Percentiles rank a stretch among this genome's conserved stretches.
phyloP scores from a whole-genome alignment of 2,113 vertebrate species.

The Sylvilagus bachmani region DNA sequence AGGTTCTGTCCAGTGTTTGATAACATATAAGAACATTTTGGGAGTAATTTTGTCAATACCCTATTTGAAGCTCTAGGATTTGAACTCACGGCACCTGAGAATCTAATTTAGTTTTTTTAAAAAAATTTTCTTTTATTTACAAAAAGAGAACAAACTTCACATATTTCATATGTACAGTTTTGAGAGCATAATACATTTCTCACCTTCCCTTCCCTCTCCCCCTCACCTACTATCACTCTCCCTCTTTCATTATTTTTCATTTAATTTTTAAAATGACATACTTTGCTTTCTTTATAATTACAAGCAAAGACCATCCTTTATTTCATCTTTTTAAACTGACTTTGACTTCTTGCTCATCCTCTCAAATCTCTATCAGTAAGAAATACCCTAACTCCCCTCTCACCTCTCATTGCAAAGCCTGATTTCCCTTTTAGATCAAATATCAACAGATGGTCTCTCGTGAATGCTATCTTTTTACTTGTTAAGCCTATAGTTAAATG shows the following conservation, averaged over 20 bases:
- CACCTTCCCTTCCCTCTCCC: too few species aligned
- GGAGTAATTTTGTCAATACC: not conserved
- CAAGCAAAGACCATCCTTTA: not conserved
- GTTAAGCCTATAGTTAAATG: not conserved
- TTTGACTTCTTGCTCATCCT: not conserved
- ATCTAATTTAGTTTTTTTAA: not conserved
- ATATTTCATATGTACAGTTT: too few species aligned
- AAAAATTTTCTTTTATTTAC: too few species aligned
- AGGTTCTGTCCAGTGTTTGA: not conserved
- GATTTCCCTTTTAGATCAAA: not conserved
- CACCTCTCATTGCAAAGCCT: not conserved
- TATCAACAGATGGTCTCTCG: constrained; percentile 6
- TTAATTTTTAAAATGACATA: too few species aligned
- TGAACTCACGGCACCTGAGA: not conserved
- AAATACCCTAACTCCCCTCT: not conserved
- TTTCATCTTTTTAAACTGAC: not conserved
- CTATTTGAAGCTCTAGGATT: not conserved
- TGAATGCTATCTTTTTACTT: not conserved
- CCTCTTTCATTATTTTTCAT: too few species aligned
- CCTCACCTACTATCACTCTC: too few species aligned
- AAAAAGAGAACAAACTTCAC: too few species aligned
- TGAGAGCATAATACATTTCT: too few species aligned
- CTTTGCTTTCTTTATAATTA: not conserved
- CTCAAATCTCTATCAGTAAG: not conserved
- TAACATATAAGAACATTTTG: not conserved